phyloP scores from a whole-genome alignment of 2,888 invertebrate species.

The Mongoloraphidia duomilia region DNA sequence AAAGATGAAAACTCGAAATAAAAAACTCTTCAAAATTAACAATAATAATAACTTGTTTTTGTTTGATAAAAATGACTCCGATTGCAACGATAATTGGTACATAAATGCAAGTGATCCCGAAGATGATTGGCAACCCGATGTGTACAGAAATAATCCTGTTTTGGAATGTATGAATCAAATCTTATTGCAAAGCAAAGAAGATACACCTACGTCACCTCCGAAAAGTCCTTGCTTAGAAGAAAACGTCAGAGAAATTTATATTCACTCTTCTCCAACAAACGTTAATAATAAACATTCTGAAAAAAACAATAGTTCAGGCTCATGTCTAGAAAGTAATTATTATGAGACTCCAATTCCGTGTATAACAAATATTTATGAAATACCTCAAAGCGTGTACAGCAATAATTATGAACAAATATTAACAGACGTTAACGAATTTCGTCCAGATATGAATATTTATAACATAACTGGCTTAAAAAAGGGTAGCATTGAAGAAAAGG shows the following conservation, averaged over 20 bases:
- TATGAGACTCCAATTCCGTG: constrained; percentile 31
- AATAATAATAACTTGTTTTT: constrained; percentile 11
- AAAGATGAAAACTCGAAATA: not conserved
- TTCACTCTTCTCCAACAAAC: too few species aligned
- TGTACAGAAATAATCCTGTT: constrained; percentile 69
- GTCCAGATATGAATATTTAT: not conserved
- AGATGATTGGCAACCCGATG: constrained; percentile 51
- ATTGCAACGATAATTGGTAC: constrained; percentile 63
- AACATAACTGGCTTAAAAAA: constrained; percentile 7
- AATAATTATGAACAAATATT: constrained; percentile 61
- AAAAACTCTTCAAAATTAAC: too few species aligned
- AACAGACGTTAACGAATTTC: constrained; percentile 31
- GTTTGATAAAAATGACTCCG: constrained; percentile 30
- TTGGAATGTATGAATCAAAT: constrained; percentile 79
- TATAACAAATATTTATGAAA: constrained; percentile 41
- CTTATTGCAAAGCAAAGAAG: constrained; percentile 54
- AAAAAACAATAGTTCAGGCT: not conserved
- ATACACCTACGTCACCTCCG: constrained; percentile 28
- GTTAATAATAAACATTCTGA: too few species aligned
- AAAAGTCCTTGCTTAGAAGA: constrained; percentile 28
- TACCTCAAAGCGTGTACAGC: constrained; percentile 56
- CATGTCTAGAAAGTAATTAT: constrained; percentile 19
- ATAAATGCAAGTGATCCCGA: constrained; percentile 66
- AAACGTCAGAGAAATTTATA: constrained; percentile 17
- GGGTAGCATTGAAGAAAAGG: constrained; percentile 16